Base-by-base conservation (phyloP, 1,140 invertebrate species). In the Zaprionus nigranus region DNA sequence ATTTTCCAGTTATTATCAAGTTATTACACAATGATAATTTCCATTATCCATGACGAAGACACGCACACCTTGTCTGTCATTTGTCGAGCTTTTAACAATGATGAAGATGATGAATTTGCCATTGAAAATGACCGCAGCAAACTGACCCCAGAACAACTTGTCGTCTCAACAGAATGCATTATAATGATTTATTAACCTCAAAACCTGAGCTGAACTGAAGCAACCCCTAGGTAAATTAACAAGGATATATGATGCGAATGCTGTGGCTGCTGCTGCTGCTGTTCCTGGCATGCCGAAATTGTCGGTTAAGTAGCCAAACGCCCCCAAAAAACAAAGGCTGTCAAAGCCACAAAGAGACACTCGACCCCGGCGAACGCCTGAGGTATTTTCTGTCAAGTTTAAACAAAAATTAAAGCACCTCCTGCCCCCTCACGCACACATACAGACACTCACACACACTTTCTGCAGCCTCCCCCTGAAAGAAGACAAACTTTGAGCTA, bases 271-370 rank as follows among this genome's bases (percentile, higher is more conserved):
- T 58, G 30, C 30, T 30, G 30, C 2, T 30, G 38, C 57, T 74
- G 62, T 57, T 70, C 28, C 51, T 70, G 66, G 66, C 67, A 86
- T 79, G 72, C 54, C 67, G 72, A 77, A 73, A 68, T 66, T 79
- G 26, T 76, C 51, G 51, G 63, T 66, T 61, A 87, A 84, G 70
- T 78, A 83, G 83, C 81, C 60, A 71, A 75, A 75, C 43, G 74
- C 69, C 43, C 43, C 61, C 46, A 30, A 77, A 68, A 87, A 87
- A 79, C 82, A 82, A 82, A 87, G 66, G 70, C 80, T 82, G 84
- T 88, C 83, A 87, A 88, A 87, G 70, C 84, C 83, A 87, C 83
- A 87, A 88, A 83, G 84, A 87, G 83, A 87, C 83, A 87, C 83
- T 87, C 82, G 82, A 85, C 78, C 83, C 72, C 43, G 66, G 59